Evolutionary conservation across 2,888 invertebrate species (phyloP), one percentile per base, ranked within the genome.

Genomic region (Tholera decimalis): DNA sequence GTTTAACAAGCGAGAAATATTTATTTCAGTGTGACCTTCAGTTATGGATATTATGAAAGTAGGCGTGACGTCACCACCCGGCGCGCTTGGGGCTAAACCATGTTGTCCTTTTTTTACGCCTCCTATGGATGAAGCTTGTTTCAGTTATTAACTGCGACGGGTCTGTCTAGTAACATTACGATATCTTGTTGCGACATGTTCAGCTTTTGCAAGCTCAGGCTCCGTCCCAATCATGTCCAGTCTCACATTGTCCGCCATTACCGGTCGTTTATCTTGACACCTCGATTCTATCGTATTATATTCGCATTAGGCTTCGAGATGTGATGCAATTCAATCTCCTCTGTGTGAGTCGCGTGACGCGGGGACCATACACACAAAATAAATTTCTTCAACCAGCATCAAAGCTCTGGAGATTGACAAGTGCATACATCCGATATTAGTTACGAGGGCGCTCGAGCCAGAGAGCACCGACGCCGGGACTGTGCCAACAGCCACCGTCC

Each of bases 11-110:
- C 39, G 73, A 69, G 61, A 70, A 73, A 73, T 30, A 50, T n/a
- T n/a, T 61, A 39, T 61, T 69, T 37, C 37, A 61, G 61, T 28
- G 33, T 66, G 80, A 66, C 77, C 80, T 72, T 66, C 53, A 24
- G 24, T 55, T 18, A 43, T 33, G 20, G 51, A 41, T 72, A 51
- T 59, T 51, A 51, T 50, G 46, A 46, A 59, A 55, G 47, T 69
- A 41, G 58, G 37, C 9, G 55, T 28, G 54, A 8, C 53, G 50
- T 3, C 54, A 51, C 41, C 7, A 3, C 43, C 15, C 43, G 47
- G n/a, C 18, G n/a, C 28, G 59, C 44, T 28, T 28, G 28, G 13
- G 24, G 43, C 33, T n/a, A n/a, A n/a, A n/a, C n/a, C n/a, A n/a
- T n/a, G n/a, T n/a, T n/a, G n/a, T n/a, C n/a, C n/a, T n/a, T n/a